Conservation (phyloP, 2,113 vertebrate species). For the Boulengeromyrus knoepffleri region DNA sequence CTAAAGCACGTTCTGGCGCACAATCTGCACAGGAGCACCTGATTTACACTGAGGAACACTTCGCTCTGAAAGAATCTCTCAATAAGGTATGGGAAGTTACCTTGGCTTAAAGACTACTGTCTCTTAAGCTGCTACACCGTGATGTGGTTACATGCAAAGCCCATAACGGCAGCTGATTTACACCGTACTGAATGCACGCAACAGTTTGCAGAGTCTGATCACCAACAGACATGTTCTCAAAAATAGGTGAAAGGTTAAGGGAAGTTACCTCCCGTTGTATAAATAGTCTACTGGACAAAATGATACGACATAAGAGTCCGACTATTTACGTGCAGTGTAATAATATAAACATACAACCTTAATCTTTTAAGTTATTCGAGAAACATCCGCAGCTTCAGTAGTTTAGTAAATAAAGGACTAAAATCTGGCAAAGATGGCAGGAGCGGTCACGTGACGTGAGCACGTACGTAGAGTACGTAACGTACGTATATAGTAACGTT, state of each 20-base stretch:
- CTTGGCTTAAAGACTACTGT: not conserved
- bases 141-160: not conserved
- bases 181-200: not conserved
- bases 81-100: constrained; percentile 57
- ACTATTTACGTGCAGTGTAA: not conserved
- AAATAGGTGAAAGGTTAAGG: constrained; percentile 2
- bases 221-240: not conserved
- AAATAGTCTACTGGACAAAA: not conserved
- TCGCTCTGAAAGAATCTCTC: constrained; percentile 53
- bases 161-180: not conserved
- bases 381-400: not conserved
- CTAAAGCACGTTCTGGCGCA: constrained; percentile 3
- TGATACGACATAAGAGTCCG: not conserved
- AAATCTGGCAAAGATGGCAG: not conserved
- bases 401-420: not conserved
- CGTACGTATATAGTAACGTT: not conserved
- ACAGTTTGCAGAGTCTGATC: not conserved
- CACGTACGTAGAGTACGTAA: not conserved
- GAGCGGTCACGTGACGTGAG: not conserved
- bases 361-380: not conserved
- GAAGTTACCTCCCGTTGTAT: not conserved
- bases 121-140: not conserved
- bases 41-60: constrained; percentile 50
- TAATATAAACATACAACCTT: not conserved
- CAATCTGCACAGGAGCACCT: constrained; percentile 26